Percentiles rank a stretch among this genome's conserved stretches.
phyloP scores from a whole-genome alignment of 2,113 vertebrate species.

The Malaclemys terrapin region DNA sequence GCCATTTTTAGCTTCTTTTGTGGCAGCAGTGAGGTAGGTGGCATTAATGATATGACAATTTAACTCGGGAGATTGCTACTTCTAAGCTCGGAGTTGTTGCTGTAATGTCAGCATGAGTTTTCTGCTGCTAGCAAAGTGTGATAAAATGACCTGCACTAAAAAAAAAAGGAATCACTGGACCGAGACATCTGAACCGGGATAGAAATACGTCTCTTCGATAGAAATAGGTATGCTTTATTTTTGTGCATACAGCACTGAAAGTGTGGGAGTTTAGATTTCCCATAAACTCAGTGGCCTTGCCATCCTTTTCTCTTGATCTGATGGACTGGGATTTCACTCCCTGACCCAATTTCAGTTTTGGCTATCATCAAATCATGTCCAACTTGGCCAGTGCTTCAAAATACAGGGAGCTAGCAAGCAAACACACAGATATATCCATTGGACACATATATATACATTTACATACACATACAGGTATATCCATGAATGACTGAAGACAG shows the following conservation, averaged over 20 bases:
- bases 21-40: background rate
- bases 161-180: background rate
- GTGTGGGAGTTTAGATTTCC: background rate
- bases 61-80: accelerated
- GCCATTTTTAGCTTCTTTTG: background rate
- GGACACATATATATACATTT: conserved; percentile 82
- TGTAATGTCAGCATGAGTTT: background rate
- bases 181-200: background rate
- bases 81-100: accelerated
- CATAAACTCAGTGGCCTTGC: accelerated
- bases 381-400: conserved; percentile 76
- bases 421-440: conserved; percentile 79
- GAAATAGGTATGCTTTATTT: background rate
- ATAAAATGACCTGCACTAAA: background rate
- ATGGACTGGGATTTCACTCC: conserved; percentile 46
- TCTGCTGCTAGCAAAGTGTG: background rate
- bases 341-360: background rate
- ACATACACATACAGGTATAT: conserved; percentile 73
- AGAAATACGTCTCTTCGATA: background rate
- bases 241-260: background rate
- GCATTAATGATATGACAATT: background rate
- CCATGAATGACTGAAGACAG: conserved; percentile 71
- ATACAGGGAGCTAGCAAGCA: conserved; percentile 82
- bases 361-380: background rate
- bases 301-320: accelerated